Evolutionary conservation across 1,140 invertebrate species (phyloP).

Genomic region (Brachionus rubens): DNA sequence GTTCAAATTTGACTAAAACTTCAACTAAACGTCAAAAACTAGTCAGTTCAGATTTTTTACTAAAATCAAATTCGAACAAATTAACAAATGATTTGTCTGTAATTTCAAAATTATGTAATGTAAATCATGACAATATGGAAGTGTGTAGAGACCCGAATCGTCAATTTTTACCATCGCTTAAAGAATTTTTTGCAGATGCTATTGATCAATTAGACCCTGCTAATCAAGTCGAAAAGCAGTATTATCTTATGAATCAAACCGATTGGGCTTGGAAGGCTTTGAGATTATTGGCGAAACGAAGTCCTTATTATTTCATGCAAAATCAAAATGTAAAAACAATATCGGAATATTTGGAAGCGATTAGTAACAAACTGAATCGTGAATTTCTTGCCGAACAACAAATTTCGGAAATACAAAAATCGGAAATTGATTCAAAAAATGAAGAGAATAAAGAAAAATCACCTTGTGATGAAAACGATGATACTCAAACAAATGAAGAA

Average conservation of each 20-base stretch:
- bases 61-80: slow-evolving; percentile 33
- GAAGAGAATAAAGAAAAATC: not conserved
- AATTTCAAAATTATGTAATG: slow-evolving; percentile 43
- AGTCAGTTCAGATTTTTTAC: slow-evolving; percentile 35
- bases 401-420: slow-evolving; percentile 4
- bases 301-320: slow-evolving; percentile 44
- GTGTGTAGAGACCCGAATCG: not conserved
- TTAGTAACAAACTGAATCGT: slow-evolving; percentile 6
- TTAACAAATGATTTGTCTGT: slow-evolving; percentile 1
- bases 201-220: slow-evolving; percentile 40
- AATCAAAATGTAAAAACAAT: slow-evolving; percentile 44
- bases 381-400: slow-evolving; percentile 11
- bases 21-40: not conserved
- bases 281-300: slow-evolving; percentile 32
- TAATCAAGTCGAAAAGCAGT: slow-evolving; percentile 42
- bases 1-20: not conserved
- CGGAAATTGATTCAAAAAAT: not conserved
- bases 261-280: slow-evolving; percentile 45
- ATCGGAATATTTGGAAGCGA: slow-evolving; percentile 24
- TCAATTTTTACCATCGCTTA: slow-evolving; percentile 28
- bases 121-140: slow-evolving; percentile 31
- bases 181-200: slow-evolving; percentile 38
- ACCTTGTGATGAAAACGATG: slow-evolving; percentile 8
- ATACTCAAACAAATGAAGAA: slow-evolving; percentile 11
- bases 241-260: slow-evolving; percentile 40